phyloP scores from a whole-genome alignment of 30 jellyfish, hydroid and myxozoan species.

The Catostylus mosaicus region DNA sequence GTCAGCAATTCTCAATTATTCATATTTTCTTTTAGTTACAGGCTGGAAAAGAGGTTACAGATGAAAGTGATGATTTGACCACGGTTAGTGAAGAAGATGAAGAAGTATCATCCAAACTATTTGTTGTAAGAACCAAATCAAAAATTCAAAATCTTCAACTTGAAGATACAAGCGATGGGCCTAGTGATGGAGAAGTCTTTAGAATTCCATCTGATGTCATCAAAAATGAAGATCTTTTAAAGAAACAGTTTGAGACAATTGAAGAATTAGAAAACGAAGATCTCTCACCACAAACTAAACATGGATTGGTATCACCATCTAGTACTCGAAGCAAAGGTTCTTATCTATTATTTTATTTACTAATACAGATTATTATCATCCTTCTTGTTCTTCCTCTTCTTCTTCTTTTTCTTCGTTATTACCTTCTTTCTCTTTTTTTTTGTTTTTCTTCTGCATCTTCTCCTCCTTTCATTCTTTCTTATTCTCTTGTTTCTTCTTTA shows the following conservation, averaged over 20 bases:
- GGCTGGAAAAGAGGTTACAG: background rate
- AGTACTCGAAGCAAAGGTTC: constrained; percentile 36
- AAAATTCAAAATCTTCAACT: background rate
- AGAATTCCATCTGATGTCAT: constrained; percentile 37
- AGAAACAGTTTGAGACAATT: constrained; percentile 40
- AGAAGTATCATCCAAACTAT: constrained; percentile 29
- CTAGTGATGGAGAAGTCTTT: constrained; percentile 60
- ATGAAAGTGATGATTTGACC: constrained; percentile 72
- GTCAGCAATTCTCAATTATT: too few relatives aligned
- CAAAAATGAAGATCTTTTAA: background rate
- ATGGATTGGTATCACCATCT: constrained; percentile 16
- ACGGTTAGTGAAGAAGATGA: constrained; percentile 66
- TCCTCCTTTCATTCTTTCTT: too few relatives aligned
- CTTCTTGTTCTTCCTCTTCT: background rate
- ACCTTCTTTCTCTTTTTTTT: too few relatives aligned
- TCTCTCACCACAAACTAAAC: background rate
- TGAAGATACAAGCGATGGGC: constrained; percentile 62
- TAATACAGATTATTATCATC: background rate
- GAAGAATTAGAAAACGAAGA: constrained; percentile 53
- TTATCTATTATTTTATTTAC: background rate
- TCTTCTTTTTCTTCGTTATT: too few relatives aligned
- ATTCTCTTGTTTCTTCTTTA: too few relatives aligned
- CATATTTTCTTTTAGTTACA: constrained; percentile 23
- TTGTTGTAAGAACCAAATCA: background rate
- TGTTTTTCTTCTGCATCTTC: too few relatives aligned